These are phyloP conservation scores for Balaeniceps rex DNA, from an alignment of 2,113 vertebrate species.

Conservation along the genomic window DNA sequence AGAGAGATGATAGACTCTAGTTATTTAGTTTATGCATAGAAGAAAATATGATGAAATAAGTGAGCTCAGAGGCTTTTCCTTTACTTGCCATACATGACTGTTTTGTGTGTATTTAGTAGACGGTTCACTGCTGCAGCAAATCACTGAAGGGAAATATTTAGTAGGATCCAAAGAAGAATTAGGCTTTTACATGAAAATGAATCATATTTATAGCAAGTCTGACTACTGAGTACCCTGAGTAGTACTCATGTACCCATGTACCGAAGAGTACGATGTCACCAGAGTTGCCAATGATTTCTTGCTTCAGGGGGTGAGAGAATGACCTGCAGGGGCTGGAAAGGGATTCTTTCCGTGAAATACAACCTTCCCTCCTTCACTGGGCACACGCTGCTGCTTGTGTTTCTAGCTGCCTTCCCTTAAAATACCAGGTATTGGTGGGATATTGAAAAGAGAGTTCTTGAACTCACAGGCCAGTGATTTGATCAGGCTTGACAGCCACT, in stretches of 20 bases:
- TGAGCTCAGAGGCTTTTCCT: slow-evolving; percentile 2
- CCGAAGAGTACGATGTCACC: background rate
- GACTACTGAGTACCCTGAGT: background rate
- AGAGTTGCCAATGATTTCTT: background rate
- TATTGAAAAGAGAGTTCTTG: background rate
- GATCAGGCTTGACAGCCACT: background rate
- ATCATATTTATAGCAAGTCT: background rate
- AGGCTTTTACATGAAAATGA: background rate
- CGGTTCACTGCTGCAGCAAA: background rate
- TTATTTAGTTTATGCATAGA: background rate
- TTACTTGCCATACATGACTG: background rate
- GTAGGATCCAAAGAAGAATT: background rate
- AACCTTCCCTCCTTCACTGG: background rate
- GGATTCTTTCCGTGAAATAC: background rate
- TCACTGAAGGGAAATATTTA: background rate
- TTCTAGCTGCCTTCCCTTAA: background rate
- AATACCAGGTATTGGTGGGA: background rate
- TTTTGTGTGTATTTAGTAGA: background rate
- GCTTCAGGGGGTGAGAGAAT: background rate
- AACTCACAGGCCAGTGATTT: background rate
- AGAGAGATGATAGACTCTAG: background rate
- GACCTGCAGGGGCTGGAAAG: background rate
- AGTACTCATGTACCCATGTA: too few species aligned
- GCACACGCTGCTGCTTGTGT: fast-evolving
- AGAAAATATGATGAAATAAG: background rate